Evolutionary conservation across 2,113 vertebrate genomes (phyloP).

Genomic region (Tylochromis polylepis): DNA sequence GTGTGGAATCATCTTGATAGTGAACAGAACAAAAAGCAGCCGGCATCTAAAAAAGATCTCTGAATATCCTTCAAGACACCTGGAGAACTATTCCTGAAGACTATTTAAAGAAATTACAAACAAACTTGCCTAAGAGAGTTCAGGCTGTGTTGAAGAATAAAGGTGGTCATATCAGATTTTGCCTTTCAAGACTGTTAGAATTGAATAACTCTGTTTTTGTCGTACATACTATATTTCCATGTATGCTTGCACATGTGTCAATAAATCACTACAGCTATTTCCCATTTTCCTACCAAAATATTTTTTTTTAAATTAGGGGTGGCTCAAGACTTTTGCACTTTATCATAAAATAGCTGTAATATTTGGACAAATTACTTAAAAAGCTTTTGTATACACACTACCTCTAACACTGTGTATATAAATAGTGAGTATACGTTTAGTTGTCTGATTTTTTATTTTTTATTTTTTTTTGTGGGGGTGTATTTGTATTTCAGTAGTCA

Average conservation of each 20-base stretch:
- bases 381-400: background rate
- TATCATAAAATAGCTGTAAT: background rate
- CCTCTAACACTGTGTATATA: background rate
- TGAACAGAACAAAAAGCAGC: background rate
- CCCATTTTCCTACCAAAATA: background rate
- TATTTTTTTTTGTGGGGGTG: too few species aligned
- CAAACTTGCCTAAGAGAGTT: too few species aligned
- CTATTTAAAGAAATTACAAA: too few species aligned
- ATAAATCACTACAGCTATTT: background rate
- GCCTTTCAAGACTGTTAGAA: background rate
- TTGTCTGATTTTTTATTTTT: too few species aligned
- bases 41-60: background rate
- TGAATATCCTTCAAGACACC: background rate
- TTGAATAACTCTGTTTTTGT: background rate
- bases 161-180: too few species aligned
- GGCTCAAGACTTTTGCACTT: background rate
- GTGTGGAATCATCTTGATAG: background rate
- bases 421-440: background rate
- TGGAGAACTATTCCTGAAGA: too few species aligned
- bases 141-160: too few species aligned
- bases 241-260: background rate
- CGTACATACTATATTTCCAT: background rate
- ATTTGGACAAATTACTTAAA: background rate
- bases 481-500: too few species aligned
- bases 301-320: background rate